These are phyloP conservation scores for Tamias sibiricus DNA, from an alignment of 2,113 vertebrate species.

Conservation along the genomic window DNA sequence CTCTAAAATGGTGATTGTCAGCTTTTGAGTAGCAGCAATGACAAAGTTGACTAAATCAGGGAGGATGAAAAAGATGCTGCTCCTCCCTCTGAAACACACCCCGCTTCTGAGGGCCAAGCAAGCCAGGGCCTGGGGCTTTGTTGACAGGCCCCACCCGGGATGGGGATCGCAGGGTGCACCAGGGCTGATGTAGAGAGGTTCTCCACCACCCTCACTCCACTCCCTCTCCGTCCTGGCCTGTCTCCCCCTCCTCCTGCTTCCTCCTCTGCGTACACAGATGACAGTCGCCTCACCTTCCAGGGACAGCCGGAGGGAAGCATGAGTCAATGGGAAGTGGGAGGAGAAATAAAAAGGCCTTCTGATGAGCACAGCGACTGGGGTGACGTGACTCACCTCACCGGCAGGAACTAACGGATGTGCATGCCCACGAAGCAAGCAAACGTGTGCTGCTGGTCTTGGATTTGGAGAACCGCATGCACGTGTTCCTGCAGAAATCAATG, in stretches of 20 bases:
- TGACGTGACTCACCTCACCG: background rate
- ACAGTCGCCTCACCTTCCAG: background rate
- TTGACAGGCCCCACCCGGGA: background rate
- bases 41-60: no score
- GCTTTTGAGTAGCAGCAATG: no score
- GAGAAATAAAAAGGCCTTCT: background rate
- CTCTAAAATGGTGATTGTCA: no score
- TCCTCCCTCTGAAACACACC: background rate
- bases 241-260: background rate
- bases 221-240: no score
- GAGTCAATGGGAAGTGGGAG: background rate
- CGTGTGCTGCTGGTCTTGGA: background rate
- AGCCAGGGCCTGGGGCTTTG: no score
- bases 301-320: background rate
- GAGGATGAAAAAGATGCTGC: background rate
- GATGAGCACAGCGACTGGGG: background rate
- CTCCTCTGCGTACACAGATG: background rate
- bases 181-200: background rate
- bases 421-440: background rate
- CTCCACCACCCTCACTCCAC: no score
- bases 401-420: background rate
- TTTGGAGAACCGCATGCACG: accelerated
- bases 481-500: background rate
- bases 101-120: background rate
- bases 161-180: background rate